Conservation (phyloP, 2,888 invertebrate species). For the Pheosia gnoma region DNA sequence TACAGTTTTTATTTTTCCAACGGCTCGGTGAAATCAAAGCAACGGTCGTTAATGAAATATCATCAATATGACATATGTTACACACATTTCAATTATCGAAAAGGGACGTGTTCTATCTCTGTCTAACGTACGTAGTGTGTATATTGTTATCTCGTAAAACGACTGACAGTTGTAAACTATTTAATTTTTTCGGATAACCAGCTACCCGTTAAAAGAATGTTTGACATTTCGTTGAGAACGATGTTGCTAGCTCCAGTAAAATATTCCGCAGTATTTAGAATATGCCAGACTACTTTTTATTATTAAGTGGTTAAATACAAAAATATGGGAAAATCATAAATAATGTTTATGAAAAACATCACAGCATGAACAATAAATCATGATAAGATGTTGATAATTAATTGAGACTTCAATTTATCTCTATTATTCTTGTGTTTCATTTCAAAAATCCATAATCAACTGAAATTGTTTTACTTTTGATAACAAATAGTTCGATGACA, state of each 20-base stretch:
- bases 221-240: constrained; percentile 15
- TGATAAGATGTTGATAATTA: too few relatives aligned
- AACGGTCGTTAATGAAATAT: constrained; percentile 69
- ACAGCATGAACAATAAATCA: too few relatives aligned
- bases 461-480: too few relatives aligned
- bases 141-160: constrained; percentile 34
- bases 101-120: constrained; percentile 30
- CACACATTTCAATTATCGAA: constrained; percentile 37
- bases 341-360: too few relatives aligned
- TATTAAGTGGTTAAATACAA: too few relatives aligned
- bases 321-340: too few relatives aligned
- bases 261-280: constrained; percentile 3
- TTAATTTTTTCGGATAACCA: constrained; percentile 44
- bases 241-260: constrained; percentile 19
- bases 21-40: constrained; percentile 66
- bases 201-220: constrained; percentile 28
- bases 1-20: constrained; percentile 46
- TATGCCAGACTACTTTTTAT: too few relatives aligned
- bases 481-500: too few relatives aligned
- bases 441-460: too few relatives aligned
- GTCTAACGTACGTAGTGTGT: constrained; percentile 15
- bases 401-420: too few relatives aligned
- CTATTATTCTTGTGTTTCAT: too few relatives aligned
- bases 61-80: constrained; percentile 38
- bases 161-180: constrained; percentile 31